phyloP scores from a whole-genome alignment of 2,888 invertebrate species.

The Himalopsyche tibetana region DNA sequence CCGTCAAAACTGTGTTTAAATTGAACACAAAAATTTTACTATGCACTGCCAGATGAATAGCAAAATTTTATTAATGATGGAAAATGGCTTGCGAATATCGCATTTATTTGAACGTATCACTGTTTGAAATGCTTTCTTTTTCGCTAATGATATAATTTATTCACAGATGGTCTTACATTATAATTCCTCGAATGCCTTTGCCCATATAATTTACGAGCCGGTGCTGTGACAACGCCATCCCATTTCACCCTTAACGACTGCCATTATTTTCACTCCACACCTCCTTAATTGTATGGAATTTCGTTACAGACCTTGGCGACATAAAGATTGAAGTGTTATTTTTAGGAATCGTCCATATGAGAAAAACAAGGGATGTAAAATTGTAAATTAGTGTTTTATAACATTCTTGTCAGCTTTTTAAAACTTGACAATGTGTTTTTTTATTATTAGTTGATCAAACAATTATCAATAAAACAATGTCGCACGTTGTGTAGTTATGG shows the following conservation, averaged over 20 bases:
- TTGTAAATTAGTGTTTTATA: too few species aligned
- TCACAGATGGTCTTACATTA: background rate
- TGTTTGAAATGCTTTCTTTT: background rate
- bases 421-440: too few species aligned
- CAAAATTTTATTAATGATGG: too few species aligned
- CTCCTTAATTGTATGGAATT: constrained; percentile 20
- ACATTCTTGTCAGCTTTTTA: too few species aligned
- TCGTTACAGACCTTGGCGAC: background rate
- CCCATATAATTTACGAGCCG: background rate
- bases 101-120: too few species aligned
- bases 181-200: background rate
- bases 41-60: too few species aligned
- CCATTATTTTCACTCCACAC: constrained; percentile 31
- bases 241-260: background rate
- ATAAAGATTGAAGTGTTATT: background rate
- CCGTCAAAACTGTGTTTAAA: too few species aligned
- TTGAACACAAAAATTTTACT: too few species aligned
- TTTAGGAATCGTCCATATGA: background rate
- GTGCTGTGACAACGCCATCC: constrained; percentile 5
- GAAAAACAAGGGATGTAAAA: background rate
- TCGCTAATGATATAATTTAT: background rate
- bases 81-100: too few species aligned
- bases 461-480: too few species aligned
- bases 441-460: too few species aligned
- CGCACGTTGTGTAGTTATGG: too few species aligned